These are phyloP conservation scores for Ophioninae sp. DNA, from an alignment of 2,888 invertebrate genomes.

Conservation along the genomic window DNA sequence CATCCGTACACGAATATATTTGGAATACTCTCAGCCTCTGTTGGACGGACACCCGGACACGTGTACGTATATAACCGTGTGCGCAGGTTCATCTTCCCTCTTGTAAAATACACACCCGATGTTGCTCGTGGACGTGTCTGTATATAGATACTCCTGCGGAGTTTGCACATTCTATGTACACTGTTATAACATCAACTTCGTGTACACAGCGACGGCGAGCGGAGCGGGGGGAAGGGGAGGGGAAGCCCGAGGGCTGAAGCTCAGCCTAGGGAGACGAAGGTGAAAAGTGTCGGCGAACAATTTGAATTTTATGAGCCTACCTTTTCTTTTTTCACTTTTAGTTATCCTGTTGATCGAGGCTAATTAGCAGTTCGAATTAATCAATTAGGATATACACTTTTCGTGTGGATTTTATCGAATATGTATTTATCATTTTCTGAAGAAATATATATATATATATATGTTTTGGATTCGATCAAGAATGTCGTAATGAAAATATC, in stretches of 20 bases:
- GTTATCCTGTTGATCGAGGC: not conserved
- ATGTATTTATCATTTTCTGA: no score
- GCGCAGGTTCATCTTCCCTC: constrained; percentile 25
- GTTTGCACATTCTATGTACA: constrained; percentile 30
- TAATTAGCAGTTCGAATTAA: not conserved
- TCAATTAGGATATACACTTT: not conserved
- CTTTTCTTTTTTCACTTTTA: constrained; percentile 5
- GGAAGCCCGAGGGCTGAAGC: not conserved
- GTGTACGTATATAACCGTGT: not conserved
- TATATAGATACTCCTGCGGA: constrained; percentile 29
- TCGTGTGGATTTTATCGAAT: no score
- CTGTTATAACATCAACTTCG: constrained; percentile 53
- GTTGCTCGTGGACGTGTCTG: not conserved
- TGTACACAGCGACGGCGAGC: constrained; percentile 43
- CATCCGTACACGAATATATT: constrained; percentile 63
- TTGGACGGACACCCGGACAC: not conserved
- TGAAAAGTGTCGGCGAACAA: constrained; percentile 21
- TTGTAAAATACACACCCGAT: constrained; percentile 50
- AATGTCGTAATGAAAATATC: no score
- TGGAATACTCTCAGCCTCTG: constrained; percentile 47
- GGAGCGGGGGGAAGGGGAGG: no score
- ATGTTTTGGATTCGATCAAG: no score
- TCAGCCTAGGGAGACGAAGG: constrained; percentile 13
- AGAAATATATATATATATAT: no score
- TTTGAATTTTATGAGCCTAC: constrained; percentile 23